phyloP scores from a whole-genome alignment of 2,113 vertebrate genomes.

The Leptobrachium ailaonicum region DNA sequence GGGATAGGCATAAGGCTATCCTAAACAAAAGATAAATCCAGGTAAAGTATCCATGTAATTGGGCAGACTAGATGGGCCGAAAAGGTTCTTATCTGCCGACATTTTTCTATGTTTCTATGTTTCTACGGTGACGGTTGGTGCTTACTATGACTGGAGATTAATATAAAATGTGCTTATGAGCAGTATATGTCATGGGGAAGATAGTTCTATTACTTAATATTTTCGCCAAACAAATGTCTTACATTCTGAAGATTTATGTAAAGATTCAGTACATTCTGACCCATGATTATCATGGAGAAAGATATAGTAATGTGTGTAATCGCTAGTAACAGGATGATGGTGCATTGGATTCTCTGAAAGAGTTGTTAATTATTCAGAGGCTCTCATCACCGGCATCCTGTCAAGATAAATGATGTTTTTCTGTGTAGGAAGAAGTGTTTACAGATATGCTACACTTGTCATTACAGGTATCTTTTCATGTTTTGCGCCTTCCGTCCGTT shows the following conservation, averaged over 20 bases:
- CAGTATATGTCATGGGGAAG: too few species aligned
- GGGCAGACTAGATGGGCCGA: too few species aligned
- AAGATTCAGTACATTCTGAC: not conserved
- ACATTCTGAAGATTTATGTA: not conserved
- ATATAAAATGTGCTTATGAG: too few species aligned
- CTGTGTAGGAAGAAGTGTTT: slow-evolving; percentile 2
- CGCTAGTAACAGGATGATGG: not conserved
- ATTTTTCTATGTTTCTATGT: too few species aligned
- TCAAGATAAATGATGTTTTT: slow-evolving; percentile 15
- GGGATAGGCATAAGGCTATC: too few species aligned
- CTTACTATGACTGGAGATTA: too few species aligned
- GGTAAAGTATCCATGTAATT: too few species aligned
- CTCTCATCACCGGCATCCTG: not conserved
- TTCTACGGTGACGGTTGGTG: too few species aligned
- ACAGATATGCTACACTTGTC: not conserved
- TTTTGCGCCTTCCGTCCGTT: not conserved
- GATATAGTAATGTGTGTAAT: slow-evolving; percentile 10
- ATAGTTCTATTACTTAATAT: too few species aligned
- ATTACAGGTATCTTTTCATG: slow-evolving; percentile 11
- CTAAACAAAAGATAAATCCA: too few species aligned
- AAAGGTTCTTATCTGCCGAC: too few species aligned
- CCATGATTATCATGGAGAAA: not conserved
- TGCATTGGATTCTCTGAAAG: not conserved
- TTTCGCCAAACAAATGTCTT: too few species aligned
- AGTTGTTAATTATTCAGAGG: slow-evolving; percentile 8